phyloP scores from a whole-genome alignment of 1,140 invertebrate species.

The Odontomachus brunneus region DNA sequence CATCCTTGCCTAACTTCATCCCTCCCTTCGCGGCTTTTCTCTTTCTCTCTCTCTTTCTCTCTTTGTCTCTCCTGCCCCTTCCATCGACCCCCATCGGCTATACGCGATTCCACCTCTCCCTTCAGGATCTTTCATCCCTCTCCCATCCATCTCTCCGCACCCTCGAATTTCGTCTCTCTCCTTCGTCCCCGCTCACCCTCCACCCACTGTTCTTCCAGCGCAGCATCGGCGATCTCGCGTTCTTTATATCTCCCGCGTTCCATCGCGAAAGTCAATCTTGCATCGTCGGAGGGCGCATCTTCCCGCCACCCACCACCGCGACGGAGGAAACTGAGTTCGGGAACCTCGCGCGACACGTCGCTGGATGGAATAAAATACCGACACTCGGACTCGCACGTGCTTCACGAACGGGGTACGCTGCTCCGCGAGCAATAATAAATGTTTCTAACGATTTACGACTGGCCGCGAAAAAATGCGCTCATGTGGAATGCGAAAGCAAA shows the following conservation, averaged over 20 bases:
- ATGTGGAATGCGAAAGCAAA: no score
- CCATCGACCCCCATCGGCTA: slow-evolving; percentile 18
- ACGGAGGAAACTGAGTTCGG: slow-evolving; percentile 7
- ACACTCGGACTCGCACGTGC: neutral
- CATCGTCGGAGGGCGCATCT: slow-evolving; percentile 18
- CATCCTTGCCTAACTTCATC: slow-evolving; percentile 12
- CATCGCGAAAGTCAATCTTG: slow-evolving; percentile 55
- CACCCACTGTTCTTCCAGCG: slow-evolving; percentile 2
- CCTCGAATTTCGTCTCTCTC: slow-evolving; percentile 40
- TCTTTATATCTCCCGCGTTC: slow-evolving; percentile 47
- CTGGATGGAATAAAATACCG: neutral
- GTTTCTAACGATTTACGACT: neutral
- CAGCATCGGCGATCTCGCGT: slow-evolving; percentile 19
- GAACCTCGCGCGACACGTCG: neutral
- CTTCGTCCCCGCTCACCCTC: slow-evolving; percentile 10
- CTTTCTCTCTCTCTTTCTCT: slow-evolving; percentile 20
- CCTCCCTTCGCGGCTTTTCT: slow-evolving; percentile 23
- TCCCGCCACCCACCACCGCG: neutral
- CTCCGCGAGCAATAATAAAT: neutral
- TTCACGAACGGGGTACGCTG: neutral
- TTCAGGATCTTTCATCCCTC: slow-evolving; percentile 25
- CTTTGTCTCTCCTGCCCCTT: neutral
- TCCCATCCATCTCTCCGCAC: neutral
- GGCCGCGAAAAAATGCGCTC: neutral
- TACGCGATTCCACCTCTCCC: neutral